phyloP scores from a whole-genome alignment of 2,797 vertebrate species.

The Erethizon dorsatum region DNA sequence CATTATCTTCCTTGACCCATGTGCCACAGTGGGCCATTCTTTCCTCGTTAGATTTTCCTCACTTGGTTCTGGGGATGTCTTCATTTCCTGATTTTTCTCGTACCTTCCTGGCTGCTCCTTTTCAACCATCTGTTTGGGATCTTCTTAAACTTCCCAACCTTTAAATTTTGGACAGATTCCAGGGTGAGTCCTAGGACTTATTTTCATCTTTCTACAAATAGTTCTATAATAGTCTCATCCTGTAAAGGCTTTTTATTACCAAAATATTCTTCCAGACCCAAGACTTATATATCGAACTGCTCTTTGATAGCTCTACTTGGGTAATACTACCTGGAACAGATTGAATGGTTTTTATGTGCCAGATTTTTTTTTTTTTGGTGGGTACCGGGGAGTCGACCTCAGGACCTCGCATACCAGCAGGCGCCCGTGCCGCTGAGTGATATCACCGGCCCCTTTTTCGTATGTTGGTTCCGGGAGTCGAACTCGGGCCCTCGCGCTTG shows the following conservation, averaged over 20 bases:
- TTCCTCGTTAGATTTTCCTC: conserved; percentile 7
- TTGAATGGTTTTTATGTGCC: not conserved
- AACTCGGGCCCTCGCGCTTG: no score
- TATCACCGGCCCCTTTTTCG: no score
- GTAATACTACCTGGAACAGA: not conserved
- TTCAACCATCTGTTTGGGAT: not conserved
- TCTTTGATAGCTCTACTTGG: conserved; percentile 32
- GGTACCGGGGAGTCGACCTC: no score
- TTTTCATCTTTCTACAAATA: conserved; percentile 25
- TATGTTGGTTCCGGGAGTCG: no score
- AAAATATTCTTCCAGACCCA: conserved; percentile 8
- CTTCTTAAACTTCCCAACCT: not conserved
- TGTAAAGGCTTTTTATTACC: not conserved
- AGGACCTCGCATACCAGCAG: no score
- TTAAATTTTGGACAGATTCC: conserved; percentile 1
- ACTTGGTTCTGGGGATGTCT: not conserved
- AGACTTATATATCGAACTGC: not conserved
- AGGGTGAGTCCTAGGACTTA: not conserved
- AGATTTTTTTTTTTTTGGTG: not conserved
- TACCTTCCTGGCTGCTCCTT: not conserved
- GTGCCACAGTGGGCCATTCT: not conserved
- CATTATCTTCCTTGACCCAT: not conserved
- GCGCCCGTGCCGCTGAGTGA: no score
- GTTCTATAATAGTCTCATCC: conserved; percentile 48
- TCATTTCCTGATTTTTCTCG: conserved; percentile 9